Evolutionary conservation across 2,113 vertebrate genomes (phyloP).

Genomic region (Pterocles burchelli): DNA sequence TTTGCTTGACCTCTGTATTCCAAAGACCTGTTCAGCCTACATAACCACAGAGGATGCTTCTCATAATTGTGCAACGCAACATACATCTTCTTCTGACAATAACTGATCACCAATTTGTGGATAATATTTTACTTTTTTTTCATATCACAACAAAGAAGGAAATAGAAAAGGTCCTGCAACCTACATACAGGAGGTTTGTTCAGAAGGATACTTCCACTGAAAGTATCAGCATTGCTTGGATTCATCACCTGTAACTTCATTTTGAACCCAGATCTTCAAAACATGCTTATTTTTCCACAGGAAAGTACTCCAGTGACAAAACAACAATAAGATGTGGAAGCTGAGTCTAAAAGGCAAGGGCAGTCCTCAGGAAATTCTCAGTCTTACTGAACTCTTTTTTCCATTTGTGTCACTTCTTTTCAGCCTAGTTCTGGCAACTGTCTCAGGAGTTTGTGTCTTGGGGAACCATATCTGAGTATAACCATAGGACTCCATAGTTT

Average conservation of each 20-base stretch:
- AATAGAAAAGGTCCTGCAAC: not conserved
- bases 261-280: not conserved
- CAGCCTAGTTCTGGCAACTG: not conserved
- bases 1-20: not conserved
- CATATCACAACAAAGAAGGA: not conserved
- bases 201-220: not conserved
- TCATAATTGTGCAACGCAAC: not conserved
- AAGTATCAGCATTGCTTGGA: accelerated
- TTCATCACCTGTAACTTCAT: not conserved
- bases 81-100: not conserved
- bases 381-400: not conserved
- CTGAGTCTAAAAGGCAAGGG: not conserved
- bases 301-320: not conserved
- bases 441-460: not conserved
- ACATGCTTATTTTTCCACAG: not conserved
- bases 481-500: not conserved
- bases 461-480: not conserved
- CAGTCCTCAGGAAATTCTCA: not conserved
- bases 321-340: not conserved
- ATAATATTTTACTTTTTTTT: not conserved
- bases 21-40: not conserved
- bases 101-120: not conserved
- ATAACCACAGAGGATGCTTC: not conserved
- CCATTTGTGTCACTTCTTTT: not conserved
- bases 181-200: not conserved